phyloP scores from a whole-genome alignment of 2,888 invertebrate genomes.

The Panzeria rudis region DNA sequence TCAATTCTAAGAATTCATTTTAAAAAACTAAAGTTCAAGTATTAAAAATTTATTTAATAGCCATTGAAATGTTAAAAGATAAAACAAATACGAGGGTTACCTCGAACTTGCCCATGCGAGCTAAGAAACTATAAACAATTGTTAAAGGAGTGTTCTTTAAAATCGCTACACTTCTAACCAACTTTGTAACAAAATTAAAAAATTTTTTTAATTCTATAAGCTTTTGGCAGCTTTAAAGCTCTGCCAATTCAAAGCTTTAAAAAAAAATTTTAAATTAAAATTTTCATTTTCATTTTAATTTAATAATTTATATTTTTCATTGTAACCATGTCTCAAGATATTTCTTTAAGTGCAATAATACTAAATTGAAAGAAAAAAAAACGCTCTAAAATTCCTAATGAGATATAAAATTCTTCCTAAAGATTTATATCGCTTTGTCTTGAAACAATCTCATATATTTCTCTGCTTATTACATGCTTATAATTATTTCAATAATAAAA shows the following conservation, averaged over 20 bases:
- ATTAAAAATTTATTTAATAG: slow-evolving; percentile 10
- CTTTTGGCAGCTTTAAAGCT: too few species aligned
- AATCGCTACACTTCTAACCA: too few species aligned
- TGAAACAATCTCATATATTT: slow-evolving; percentile 20
- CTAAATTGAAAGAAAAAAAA: neutral
- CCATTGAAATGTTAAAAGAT: neutral
- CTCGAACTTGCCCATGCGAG: neutral
- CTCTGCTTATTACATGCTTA: slow-evolving; percentile 46
- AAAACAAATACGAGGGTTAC: neutral
- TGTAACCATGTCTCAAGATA: too few species aligned
- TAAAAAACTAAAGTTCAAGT: slow-evolving; percentile 48
- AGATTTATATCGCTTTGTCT: neutral
- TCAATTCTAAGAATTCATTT: slow-evolving; percentile 58
- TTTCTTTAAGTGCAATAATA: neutral
- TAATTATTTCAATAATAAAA: neutral
- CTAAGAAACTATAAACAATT: too few species aligned
- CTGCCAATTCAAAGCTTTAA: too few species aligned
- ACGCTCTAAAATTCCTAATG: neutral
- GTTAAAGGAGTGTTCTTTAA: too few species aligned
- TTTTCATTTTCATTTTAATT: too few species aligned
- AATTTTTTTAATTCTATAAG: too few species aligned
- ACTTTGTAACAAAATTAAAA: too few species aligned
- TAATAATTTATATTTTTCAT: too few species aligned
- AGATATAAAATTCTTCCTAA: neutral
- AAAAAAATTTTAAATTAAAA: too few species aligned